phyloP scores from a whole-genome alignment of 2,113 vertebrate species.

The Upupa epops region DNA sequence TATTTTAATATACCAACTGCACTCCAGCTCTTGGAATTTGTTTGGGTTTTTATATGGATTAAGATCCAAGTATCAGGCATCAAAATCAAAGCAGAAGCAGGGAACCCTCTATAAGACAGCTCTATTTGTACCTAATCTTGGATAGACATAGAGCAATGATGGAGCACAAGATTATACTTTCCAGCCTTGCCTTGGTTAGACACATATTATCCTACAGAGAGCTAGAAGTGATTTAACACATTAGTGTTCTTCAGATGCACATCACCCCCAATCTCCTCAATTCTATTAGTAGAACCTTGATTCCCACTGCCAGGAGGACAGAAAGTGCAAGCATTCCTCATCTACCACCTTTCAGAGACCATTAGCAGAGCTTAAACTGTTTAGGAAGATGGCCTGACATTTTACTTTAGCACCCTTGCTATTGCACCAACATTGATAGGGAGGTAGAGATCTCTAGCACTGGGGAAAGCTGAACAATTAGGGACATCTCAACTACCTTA shows the following conservation, averaged over 20 bases:
- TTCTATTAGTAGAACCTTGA: background rate
- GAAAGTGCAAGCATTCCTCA: background rate
- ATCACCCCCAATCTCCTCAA: background rate
- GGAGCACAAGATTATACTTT: background rate
- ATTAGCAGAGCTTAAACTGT: background rate
- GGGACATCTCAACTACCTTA: background rate
- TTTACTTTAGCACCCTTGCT: background rate
- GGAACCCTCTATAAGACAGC: background rate
- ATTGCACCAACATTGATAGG: background rate
- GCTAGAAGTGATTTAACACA: background rate
- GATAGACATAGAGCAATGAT: background rate
- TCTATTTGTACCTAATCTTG: background rate
- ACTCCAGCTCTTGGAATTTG: background rate
- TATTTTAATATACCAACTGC: background rate
- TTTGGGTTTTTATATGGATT: slow-evolving; percentile 1
- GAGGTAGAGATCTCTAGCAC: background rate
- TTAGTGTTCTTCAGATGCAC: background rate
- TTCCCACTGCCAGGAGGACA: background rate
- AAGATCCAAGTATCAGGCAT: background rate
- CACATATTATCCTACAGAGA: background rate
- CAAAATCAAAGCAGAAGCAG: slow-evolving; percentile 25
- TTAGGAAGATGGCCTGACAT: background rate
- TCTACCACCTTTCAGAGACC: background rate
- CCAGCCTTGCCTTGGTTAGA: slow-evolving; percentile 12
- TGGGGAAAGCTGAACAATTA: background rate